Base-by-base conservation (phyloP, 1,140 invertebrate genomes). In the Drosophila sp. region DNA sequence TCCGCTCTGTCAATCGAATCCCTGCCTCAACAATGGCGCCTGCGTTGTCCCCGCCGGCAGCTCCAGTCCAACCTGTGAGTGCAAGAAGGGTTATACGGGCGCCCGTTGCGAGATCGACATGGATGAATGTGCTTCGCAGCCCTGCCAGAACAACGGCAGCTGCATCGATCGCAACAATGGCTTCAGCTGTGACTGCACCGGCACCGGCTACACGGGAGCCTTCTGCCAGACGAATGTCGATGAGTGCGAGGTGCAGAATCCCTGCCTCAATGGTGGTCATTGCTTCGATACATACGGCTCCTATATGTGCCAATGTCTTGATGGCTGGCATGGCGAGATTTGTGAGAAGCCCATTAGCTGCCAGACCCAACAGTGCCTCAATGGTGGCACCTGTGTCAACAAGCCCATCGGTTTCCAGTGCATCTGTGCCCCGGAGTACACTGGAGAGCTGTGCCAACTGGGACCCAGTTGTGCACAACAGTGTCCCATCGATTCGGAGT, bases 211-310 rank as follows among this genome's bases (percentile, higher is more conserved):
- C 92, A 93, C 93, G 57, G 97, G 97, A 11, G 82, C 92, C 8
- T 93, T 95, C 43, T 98, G 97, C 92, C 96, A 97, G 89, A 92
- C 93, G 1, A 96, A 98, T 90, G 95, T 97, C 61, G 95, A 98
- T 92, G 97, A 98, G 91, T 98, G 97, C 92, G 92, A 93, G 51
- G 87, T 93, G 53, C 87, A 93, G 27, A 94, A 93, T 76, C 95
- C 96, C 0, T 98, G 97, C 92, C 92, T 95, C 8, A 96, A 97
- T 93, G 94, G 94, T 0, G 96, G 97, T 16, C 92, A 94, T 7
- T 97, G 96, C 92, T 96, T 95, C 89, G 95, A 96, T 90, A 96
- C 94, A 58, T 96, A 96, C 83, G 96, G 96, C 8, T 93, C 94
- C 36, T 97, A 96, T 92, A 94, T 95, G 71, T 99, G 98, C 89